Conservation (phyloP, 2,797 vertebrate genomes). For the Myotis myotis region DNA sequence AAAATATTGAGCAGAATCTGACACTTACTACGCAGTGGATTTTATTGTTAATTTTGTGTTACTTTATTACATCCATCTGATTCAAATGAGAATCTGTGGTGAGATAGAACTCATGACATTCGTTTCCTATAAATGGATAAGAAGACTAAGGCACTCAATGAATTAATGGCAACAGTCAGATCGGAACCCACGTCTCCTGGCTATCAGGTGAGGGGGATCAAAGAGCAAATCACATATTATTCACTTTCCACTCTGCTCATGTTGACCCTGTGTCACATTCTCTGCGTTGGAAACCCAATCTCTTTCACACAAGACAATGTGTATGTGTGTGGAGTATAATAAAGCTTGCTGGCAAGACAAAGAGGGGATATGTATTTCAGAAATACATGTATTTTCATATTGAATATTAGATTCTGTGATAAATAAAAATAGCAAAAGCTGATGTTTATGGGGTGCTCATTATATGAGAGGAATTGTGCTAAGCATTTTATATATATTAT, state of each 20-base stretch:
- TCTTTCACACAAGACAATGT: not conserved
- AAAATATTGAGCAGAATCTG: not conserved
- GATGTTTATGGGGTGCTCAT: not conserved
- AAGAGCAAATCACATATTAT: not conserved
- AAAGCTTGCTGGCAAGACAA: not conserved
- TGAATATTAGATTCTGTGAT: not conserved
- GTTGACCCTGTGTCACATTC: not conserved
- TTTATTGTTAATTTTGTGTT: not conserved
- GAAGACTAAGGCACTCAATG: not conserved
- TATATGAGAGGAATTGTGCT: not conserved
- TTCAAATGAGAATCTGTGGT: not conserved
- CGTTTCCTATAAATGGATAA: not conserved
- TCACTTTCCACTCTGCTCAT: not conserved
- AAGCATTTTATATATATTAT: not conserved
- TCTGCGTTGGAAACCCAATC: not conserved
- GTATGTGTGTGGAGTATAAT: not conserved
- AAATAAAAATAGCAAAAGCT: conserved; percentile 8
- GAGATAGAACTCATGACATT: not conserved
- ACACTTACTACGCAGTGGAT: not conserved
- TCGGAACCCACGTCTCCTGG: not conserved
- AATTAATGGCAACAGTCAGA: not conserved
- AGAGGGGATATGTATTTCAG: not conserved
- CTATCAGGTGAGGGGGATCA: not conserved
- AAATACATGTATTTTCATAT: not conserved
- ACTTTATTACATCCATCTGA: not conserved